phyloP scores from a whole-genome alignment of 2,113 vertebrate species.

The Polyodon spathula region DNA sequence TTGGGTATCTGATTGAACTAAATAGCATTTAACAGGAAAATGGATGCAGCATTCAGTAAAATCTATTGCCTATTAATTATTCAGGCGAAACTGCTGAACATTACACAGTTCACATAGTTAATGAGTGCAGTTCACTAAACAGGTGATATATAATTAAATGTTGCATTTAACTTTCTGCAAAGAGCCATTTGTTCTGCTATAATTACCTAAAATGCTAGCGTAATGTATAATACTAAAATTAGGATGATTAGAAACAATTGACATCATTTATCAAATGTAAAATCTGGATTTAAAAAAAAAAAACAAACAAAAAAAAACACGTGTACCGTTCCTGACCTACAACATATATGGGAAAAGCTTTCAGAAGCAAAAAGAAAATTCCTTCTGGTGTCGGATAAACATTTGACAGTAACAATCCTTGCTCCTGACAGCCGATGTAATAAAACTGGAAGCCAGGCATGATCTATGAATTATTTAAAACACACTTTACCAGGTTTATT shows the following conservation, averaged over 20 bases:
- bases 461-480: slow-evolving; percentile 3
- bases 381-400: neutral
- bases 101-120: slow-evolving; percentile 83
- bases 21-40: slow-evolving; percentile 23
- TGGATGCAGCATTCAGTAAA: slow-evolving; percentile 41
- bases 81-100: slow-evolving; percentile 57
- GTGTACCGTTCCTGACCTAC: slow-evolving; percentile 28
- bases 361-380: neutral
- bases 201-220: slow-evolving; percentile 88
- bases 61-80: slow-evolving; percentile 74
- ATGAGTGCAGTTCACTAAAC: slow-evolving; percentile 80
- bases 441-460: neutral
- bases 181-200: slow-evolving; percentile 80
- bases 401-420: neutral
- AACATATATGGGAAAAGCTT: slow-evolving; percentile 29
- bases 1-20: neutral
- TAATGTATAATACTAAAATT: slow-evolving; percentile 61
- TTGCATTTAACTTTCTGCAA: slow-evolving; percentile 73
- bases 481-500: neutral
- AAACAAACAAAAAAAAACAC: neutral
- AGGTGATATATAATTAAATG: slow-evolving; percentile 91
- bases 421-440: neutral
- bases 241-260: slow-evolving; percentile 45
- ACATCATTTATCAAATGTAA: slow-evolving; percentile 13
- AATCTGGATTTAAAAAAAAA: slow-evolving; percentile 7